These are phyloP conservation scores for Brachyrhaphis roseni DNA, from an alignment of 2,797 vertebrate genomes.

Conservation along the genomic window DNA sequence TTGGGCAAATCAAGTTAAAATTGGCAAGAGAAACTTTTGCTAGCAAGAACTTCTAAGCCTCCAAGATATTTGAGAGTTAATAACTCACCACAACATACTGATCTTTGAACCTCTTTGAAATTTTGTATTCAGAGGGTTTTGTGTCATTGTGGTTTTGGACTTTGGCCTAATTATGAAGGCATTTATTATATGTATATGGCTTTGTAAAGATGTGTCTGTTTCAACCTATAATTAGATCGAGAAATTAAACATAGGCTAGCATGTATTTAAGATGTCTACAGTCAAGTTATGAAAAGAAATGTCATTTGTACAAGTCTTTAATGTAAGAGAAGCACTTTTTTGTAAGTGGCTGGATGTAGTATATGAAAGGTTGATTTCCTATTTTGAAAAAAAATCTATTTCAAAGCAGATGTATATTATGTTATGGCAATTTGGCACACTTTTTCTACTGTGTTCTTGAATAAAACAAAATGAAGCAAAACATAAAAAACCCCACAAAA, in stretches of 20 bases:
- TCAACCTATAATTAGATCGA: neutral
- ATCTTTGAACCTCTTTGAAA: no score
- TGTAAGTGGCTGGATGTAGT: neutral
- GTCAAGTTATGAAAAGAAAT: neutral
- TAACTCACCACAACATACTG: no score
- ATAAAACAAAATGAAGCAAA: neutral
- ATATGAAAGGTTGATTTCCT: neutral
- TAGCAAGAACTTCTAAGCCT: neutral
- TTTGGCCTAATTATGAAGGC: neutral
- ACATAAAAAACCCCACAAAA: neutral
- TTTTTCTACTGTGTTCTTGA: neutral
- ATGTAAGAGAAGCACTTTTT: neutral
- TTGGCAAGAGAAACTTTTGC: neutral
- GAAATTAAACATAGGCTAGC: neutral
- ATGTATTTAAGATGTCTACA: neutral
- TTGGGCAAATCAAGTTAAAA: no score
- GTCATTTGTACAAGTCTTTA: neutral
- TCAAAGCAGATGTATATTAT: neutral
- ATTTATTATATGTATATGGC: rapidly evolving
- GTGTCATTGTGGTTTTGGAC: no score
- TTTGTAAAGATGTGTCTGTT: neutral
- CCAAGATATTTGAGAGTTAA: no score
- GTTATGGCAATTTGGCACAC: neutral
- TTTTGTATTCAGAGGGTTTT: no score
- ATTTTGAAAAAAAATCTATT: neutral